Evolutionary conservation across 2,113 vertebrate species (phyloP).

Genomic region (Dicerorhinus sumatrensis): DNA sequence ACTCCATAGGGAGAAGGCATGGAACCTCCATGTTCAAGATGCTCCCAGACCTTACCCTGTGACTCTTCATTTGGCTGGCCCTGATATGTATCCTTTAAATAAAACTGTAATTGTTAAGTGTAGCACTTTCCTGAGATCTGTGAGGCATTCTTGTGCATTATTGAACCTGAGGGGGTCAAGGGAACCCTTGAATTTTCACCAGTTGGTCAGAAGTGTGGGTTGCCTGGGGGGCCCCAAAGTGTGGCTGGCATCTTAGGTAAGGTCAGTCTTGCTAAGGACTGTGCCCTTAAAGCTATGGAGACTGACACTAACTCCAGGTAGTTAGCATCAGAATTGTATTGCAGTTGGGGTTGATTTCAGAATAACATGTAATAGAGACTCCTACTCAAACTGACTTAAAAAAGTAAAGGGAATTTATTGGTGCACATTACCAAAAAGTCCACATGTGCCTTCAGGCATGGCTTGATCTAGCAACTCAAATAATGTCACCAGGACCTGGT

Average conservation of each 20-base stretch:
- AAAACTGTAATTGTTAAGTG: conserved; percentile 24
- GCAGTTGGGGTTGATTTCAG: background rate
- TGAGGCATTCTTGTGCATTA: background rate
- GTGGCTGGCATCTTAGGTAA: background rate
- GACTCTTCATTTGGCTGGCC: background rate
- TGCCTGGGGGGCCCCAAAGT: background rate
- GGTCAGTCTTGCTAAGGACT: background rate
- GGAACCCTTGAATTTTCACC: background rate
- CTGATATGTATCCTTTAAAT: background rate
- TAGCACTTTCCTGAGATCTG: background rate
- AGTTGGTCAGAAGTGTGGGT: background rate
- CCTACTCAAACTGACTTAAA: conserved; percentile 1
- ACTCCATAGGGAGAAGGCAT: background rate
- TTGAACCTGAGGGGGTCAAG: background rate
- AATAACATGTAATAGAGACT: conserved; percentile 1
- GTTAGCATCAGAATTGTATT: background rate
- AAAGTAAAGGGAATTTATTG: conserved; percentile 32
- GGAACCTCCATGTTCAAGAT: background rate
- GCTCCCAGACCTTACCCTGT: background rate
- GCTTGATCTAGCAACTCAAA: conserved; percentile 10
- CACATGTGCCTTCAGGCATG: background rate
- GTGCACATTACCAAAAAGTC: background rate
- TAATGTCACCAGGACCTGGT: background rate
- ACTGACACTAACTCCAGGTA: background rate
- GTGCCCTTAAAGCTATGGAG: background rate